Percentiles rank a stretch among this genome's conserved stretches.
These are phyloP conservation scores for Yponomeuta sedellus DNA, from an alignment of 2,888 invertebrate genomes.

Conservation along the genomic window DNA sequence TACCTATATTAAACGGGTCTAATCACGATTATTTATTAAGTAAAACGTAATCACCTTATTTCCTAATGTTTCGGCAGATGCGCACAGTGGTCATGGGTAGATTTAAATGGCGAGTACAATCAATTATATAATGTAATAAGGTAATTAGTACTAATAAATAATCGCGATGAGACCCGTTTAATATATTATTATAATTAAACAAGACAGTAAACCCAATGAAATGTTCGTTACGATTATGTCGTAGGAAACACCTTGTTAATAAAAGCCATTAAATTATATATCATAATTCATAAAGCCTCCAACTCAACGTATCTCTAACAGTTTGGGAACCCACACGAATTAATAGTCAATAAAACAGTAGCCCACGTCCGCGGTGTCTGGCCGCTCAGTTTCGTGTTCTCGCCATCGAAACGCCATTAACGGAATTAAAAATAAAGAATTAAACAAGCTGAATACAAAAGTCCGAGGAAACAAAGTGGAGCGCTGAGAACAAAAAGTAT, in stretches of 20 bases:
- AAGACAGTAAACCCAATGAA: constrained; percentile 14
- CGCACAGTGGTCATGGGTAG: too few species aligned
- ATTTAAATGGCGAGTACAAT: too few species aligned
- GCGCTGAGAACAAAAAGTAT: constrained; percentile 48
- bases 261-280: constrained; percentile 21
- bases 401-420: constrained; percentile 53
- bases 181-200: too few species aligned
- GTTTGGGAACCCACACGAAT: constrained; percentile 37
- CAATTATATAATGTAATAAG: too few species aligned
- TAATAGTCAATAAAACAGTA: constrained; percentile 69
- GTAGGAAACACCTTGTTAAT: constrained; percentile 9
- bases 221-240: constrained; percentile 16
- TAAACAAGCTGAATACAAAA: constrained; percentile 23
- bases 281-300: constrained; percentile 17
- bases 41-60: too few species aligned
- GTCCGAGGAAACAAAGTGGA: constrained; percentile 19
- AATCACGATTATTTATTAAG: too few species aligned
- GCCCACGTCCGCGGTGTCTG: constrained; percentile 29
- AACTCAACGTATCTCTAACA: constrained; percentile 28
- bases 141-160: too few species aligned
- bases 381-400: constrained; percentile 35
- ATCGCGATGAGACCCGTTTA: too few species aligned
- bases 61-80: too few species aligned
- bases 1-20: too few species aligned
- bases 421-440: constrained; percentile 37